phyloP scores from a whole-genome alignment of 2,797 vertebrate species.

The Hipposideros larvatus region DNA sequence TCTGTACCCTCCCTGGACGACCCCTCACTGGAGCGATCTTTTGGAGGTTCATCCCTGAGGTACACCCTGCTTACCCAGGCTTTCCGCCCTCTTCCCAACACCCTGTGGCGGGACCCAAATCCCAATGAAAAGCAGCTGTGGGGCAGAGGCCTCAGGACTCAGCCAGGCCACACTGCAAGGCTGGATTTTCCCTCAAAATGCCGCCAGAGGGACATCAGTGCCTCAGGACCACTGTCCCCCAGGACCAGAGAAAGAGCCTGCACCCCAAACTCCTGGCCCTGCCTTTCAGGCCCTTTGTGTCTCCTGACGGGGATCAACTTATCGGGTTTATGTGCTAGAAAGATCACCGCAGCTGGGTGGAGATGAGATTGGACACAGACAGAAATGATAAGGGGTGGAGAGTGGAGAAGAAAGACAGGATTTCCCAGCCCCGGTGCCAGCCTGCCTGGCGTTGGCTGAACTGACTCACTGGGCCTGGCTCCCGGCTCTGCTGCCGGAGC shows the following conservation, averaged over 20 bases:
- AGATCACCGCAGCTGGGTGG: neutral
- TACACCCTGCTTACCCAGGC: neutral
- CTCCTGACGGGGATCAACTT: neutral
- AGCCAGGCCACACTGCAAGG: neutral
- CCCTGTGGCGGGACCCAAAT: neutral
- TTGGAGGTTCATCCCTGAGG: neutral
- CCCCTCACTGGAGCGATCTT: neutral
- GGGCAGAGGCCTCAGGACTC: neutral
- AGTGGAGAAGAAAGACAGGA: slow-evolving; percentile 72
- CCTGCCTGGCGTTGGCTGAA: slow-evolving; percentile 19
- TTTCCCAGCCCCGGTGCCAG: slow-evolving; percentile 74
- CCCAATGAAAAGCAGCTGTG: slow-evolving; percentile 43
- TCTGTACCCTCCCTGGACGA: neutral
- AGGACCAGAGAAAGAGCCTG: neutral
- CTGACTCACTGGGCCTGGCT: slow-evolving; percentile 69
- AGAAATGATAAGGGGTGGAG: slow-evolving; percentile 25
- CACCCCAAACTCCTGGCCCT: neutral
- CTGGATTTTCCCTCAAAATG: neutral
- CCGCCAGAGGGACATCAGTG: neutral
- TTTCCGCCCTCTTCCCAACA: neutral
- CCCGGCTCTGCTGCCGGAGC: neutral
- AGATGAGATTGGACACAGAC: neutral
- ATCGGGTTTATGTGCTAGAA: neutral
- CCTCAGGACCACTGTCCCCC: neutral
- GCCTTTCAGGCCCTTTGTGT: neutral